These are phyloP conservation scores for Nephila pilipes DNA, from an alignment of 1,140 invertebrate genomes.

Conservation along the genomic window DNA sequence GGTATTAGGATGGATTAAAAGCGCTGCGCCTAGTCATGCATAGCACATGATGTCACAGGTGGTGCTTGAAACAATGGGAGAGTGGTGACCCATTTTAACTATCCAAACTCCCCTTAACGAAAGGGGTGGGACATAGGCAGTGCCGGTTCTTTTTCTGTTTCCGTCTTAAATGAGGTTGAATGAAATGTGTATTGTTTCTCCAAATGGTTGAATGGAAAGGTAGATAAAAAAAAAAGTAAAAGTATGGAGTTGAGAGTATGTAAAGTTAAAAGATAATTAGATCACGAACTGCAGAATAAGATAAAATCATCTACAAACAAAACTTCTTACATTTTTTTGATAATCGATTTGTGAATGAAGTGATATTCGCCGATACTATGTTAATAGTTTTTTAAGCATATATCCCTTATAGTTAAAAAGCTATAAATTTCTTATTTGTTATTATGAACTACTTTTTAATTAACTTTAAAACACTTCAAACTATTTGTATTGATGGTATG, in stretches of 20 bases:
- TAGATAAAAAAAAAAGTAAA: not conserved
- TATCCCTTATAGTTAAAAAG: too few species aligned
- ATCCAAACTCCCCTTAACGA: not conserved
- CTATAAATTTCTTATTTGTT: too few species aligned
- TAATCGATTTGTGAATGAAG: too few species aligned
- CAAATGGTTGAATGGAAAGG: not conserved
- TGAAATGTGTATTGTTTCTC: not conserved
- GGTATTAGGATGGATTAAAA: not conserved
- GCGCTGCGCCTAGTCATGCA: not conserved
- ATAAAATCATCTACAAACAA: too few species aligned
- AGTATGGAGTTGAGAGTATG: not conserved
- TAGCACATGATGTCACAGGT: not conserved
- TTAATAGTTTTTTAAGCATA: too few species aligned
- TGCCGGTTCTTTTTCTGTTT: not conserved
- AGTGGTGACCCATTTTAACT: conserved; percentile 1
- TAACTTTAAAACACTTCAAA: too few species aligned
- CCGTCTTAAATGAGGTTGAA: not conserved
- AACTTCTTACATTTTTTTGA: too few species aligned
- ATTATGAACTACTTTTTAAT: too few species aligned
- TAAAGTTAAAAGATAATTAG: not conserved
- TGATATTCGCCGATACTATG: too few species aligned
- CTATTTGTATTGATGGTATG: too few species aligned
- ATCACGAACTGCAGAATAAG: not conserved
- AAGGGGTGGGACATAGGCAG: not conserved
- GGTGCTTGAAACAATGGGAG: not conserved